Evolutionary conservation across 2,113 vertebrate genomes (phyloP), one percentile per base, ranked within the genome.

Genomic region (Austrofundulus limnaeus): DNA sequence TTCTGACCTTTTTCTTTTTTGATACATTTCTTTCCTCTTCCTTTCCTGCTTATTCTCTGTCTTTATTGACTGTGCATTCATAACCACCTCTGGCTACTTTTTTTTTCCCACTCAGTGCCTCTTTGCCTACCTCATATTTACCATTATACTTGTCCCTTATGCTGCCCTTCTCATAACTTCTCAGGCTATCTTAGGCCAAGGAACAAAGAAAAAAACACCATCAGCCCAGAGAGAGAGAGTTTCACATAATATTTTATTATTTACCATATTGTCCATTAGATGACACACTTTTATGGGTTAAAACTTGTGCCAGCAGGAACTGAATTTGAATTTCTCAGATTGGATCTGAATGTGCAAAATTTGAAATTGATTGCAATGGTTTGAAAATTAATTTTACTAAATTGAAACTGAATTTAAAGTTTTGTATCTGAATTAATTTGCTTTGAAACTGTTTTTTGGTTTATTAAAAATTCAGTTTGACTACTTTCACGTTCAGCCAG

Each of bases 1-100:
- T 28, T 57, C 54, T 82, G 83, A 66, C 80, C 75, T 77, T 85
- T 88, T 54, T 87, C 85, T 68, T 7, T 28, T 7, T n/a, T n/a
- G 69, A 81, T 28, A 8, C 2, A 5, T 84, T 80, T 82, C 20
- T 55, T n/a, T 54, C 37, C 47, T 48, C 48, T 66, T 70, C 38
- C 63, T 78, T 61, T 70, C 59, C 46, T 69, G 65, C 66, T 60
- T 66, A 42, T 84, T 85, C 61, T 75, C 68, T 61, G 57, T 72
- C 63, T 71, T 67, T 80, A 84, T 88, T 82, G 85, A 87, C 54
- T 79, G 57, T 57, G 63, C 75, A 85, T 87, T 84, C 81, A 86
- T 77, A 85, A 77, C 72, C 34, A 66, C 70, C 55, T 75, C 64
- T 72, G 52, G 65, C 70, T 69, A 70, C 74, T 74, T 59, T 51